Percentiles rank a stretch among this genome's conserved stretches.
Evolutionary conservation across 2,113 vertebrate species (phyloP).

Genomic region (Coptodon bakossiorum): DNA sequence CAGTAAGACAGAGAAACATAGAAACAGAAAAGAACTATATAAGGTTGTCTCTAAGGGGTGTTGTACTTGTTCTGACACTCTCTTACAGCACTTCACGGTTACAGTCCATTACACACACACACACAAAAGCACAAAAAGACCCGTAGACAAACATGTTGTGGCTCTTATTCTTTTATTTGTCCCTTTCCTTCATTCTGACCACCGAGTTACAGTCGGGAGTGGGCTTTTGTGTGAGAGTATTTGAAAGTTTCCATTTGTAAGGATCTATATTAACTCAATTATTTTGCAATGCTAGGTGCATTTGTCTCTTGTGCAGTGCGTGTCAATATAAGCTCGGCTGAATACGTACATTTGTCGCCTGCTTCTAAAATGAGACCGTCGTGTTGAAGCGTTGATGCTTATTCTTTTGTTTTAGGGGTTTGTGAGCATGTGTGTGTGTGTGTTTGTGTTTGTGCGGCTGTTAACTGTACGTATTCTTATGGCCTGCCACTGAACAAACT

Average conservation of each 20-base stretch:
- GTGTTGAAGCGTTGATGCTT: background rate
- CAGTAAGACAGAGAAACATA: background rate
- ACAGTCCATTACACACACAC: slow-evolving; percentile 13
- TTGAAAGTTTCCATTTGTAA: background rate
- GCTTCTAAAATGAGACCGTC: background rate
- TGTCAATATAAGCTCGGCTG: background rate
- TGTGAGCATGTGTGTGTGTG: background rate
- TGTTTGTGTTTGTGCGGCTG: background rate
- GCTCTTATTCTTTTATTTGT: background rate
- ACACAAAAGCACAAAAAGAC: background rate
- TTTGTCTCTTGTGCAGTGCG: background rate
- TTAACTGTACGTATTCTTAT: slow-evolving; percentile 49
- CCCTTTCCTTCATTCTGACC: background rate
- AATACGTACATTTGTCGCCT: background rate
- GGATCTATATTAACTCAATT: background rate
- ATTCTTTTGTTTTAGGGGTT: background rate
- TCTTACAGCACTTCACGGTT: slow-evolving; percentile 1
- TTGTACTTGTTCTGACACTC: slow-evolving; percentile 34
- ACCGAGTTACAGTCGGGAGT: background rate
- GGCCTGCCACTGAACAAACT: slow-evolving; percentile 71
- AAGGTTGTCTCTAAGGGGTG: slow-evolving; percentile 10
- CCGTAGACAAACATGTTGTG: background rate
- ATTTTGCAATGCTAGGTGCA: background rate
- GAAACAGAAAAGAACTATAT: background rate
- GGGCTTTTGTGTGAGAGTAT: background rate